Percentiles rank a stretch among this genome's conserved stretches.
Evolutionary conservation across 2,113 vertebrate species (phyloP).

Genomic region (Gobiocypris rarus): DNA sequence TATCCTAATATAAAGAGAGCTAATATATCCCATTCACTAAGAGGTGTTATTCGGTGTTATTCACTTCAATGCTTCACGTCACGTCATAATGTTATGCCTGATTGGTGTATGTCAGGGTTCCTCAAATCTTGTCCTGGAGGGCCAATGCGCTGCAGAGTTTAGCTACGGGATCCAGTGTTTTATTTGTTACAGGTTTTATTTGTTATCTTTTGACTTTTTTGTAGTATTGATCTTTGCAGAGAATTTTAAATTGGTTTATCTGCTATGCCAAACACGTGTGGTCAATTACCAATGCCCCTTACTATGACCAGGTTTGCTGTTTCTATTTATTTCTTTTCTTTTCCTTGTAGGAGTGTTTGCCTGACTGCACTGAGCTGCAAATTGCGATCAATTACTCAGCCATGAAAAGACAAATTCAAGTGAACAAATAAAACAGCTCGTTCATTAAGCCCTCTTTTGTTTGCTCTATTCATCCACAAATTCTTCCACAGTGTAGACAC

Average conservation of each 20-base stretch:
- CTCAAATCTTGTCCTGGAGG: too few relatives aligned
- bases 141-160: too few relatives aligned
- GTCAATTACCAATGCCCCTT: neutral
- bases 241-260: neutral
- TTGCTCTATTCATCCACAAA: neutral
- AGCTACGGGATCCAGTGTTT: too few relatives aligned
- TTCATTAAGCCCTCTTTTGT: conserved; percentile 16
- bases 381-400: neutral
- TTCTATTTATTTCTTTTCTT: neutral
- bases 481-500: neutral
- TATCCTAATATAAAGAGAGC: too few relatives aligned
- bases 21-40: too few relatives aligned
- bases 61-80: too few relatives aligned
- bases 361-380: neutral
- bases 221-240: neutral
- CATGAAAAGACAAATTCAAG: neutral
- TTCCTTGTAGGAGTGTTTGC: neutral
- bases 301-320: neutral
- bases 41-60: too few relatives aligned
- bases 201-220: neutral
- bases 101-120: too few relatives aligned
- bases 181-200: neutral
- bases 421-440: conserved; percentile 7
- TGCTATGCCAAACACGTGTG: neutral
- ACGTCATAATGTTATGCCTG: too few relatives aligned